Evolutionary conservation across 2,888 invertebrate species (phyloP).

Genomic region (Ceraclea dissimilis): DNA sequence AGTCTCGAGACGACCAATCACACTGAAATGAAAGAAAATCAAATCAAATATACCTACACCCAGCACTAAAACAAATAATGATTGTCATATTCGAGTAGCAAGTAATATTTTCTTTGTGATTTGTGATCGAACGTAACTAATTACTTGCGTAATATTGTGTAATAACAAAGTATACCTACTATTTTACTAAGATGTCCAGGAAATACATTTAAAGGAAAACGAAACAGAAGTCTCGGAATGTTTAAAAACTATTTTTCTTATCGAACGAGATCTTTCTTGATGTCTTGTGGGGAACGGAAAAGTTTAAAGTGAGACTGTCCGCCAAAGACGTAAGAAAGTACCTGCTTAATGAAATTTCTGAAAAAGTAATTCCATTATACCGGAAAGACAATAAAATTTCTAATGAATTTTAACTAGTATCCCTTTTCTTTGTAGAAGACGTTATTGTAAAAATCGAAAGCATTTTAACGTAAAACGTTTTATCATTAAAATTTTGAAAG

Average conservation of each 20-base stretch:
- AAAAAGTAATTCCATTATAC: background rate
- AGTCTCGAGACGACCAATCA: background rate
- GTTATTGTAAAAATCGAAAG: background rate
- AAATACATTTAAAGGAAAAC: too few relatives aligned
- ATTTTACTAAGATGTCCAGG: too few relatives aligned
- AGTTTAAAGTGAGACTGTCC: background rate
- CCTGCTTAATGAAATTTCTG: background rate
- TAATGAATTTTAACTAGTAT: background rate
- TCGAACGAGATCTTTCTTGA: background rate
- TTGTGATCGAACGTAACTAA: too few relatives aligned
- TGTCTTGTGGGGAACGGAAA: background rate
- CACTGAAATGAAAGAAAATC: background rate
- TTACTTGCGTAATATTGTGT: too few relatives aligned
- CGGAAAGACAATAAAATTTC: background rate
- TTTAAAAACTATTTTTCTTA: conserved; percentile 4
- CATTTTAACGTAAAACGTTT: too few relatives aligned
- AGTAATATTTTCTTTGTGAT: too few relatives aligned
- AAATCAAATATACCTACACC: background rate
- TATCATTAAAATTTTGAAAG: too few relatives aligned
- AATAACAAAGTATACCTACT: too few relatives aligned
- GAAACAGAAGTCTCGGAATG: too few relatives aligned
- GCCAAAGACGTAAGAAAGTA: background rate
- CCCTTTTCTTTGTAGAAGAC: background rate
- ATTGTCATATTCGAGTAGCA: too few relatives aligned
- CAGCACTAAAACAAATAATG: background rate